Conservation (phyloP, 2,888 invertebrate species). For the Spialia ferax region DNA sequence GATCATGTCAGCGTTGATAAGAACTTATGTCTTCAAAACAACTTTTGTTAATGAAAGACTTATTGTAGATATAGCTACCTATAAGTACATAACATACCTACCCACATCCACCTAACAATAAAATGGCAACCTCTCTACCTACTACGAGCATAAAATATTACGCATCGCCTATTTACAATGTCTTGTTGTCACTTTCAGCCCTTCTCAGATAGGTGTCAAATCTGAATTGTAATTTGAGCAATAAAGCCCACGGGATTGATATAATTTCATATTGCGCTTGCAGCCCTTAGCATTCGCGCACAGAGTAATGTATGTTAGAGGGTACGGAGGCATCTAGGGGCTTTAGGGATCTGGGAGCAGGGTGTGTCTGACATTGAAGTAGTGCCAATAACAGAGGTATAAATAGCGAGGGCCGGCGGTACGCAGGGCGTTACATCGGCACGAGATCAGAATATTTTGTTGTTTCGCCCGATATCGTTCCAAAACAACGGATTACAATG, state of each 20-base stretch:
- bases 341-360: conserved; percentile 75
- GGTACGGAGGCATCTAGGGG: conserved; percentile 67
- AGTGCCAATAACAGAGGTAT: conserved; percentile 87
- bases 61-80: conserved; percentile 19
- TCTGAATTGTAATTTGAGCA: conserved; percentile 76
- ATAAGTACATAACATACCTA: too few species aligned
- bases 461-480: conserved; percentile 66
- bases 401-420: conserved; percentile 81
- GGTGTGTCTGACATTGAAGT: conserved; percentile 87
- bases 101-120: too few species aligned
- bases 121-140: too few species aligned
- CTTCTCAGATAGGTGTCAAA: conserved; percentile 63
- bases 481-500: conserved; percentile 85
- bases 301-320: conserved; percentile 79
- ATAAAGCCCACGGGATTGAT: conserved; percentile 81
- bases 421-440: conserved; percentile 81
- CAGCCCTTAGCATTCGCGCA: conserved; percentile 76
- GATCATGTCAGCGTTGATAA: conserved; percentile 26
- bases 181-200: conserved; percentile 46
- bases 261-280: conserved; percentile 78
- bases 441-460: conserved; percentile 86
- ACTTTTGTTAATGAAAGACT: conserved; percentile 5
- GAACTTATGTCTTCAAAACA: conserved; percentile 44
- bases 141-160: too few species aligned
- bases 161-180: background rate